Evolutionary conservation across 2,888 invertebrate genomes (phyloP).

Genomic region (Chymomyza amoena): DNA sequence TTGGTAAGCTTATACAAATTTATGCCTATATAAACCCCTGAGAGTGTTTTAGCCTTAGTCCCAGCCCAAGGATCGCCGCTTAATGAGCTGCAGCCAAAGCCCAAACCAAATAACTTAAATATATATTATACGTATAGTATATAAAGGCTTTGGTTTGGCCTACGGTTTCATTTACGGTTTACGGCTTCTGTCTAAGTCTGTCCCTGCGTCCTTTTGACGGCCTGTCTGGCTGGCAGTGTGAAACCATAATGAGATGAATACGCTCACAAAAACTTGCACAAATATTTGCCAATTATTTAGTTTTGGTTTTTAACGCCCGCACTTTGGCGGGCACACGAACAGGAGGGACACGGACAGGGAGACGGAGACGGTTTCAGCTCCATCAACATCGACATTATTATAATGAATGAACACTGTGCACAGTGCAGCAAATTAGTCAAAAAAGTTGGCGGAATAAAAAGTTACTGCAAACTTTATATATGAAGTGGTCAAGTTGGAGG

Average conservation of each 20-base stretch:
- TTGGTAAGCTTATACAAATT: background rate
- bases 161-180: too few relatives aligned
- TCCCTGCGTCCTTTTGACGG: background rate
- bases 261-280: conserved; percentile 43
- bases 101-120: background rate
- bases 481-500: background rate
- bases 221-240: conserved; percentile 27
- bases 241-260: conserved; percentile 68
- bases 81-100: conserved; percentile 17
- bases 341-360: background rate
- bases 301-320: conserved; percentile 39
- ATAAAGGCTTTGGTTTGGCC: conserved; percentile 7
- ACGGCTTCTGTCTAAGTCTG: background rate
- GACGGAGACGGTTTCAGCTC: background rate
- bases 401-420: conserved; percentile 50
- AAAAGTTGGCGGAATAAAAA: conserved; percentile 37
- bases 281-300: conserved; percentile 73
- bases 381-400: conserved; percentile 44
- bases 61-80: background rate
- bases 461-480: conserved; percentile 35
- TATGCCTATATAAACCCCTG: background rate
- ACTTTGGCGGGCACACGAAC: conserved; percentile 8
- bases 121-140: conserved; percentile 1
- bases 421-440: conserved; percentile 56
- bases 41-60: conserved; percentile 4